Evolutionary conservation across 2,113 vertebrate genomes (phyloP).

Genomic region (Mesembrinibis cayennensis): DNA sequence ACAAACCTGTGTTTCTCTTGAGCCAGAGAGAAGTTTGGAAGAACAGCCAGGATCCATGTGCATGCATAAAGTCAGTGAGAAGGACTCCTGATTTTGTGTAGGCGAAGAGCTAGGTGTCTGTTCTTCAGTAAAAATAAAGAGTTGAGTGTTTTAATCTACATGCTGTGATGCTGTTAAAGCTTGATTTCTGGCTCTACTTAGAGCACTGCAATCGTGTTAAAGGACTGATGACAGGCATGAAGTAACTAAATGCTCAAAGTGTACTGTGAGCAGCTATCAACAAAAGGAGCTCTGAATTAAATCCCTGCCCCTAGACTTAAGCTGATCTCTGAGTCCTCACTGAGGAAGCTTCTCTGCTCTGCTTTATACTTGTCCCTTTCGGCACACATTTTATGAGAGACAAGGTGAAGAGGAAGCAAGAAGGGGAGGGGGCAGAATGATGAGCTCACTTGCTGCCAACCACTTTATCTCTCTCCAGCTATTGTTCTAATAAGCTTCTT

Average conservation of each 20-base stretch:
- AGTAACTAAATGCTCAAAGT: constrained; percentile 24
- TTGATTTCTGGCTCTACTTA: constrained; percentile 42
- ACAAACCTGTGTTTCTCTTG: not conserved
- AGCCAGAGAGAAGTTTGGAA: not conserved
- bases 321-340: not conserved
- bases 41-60: not conserved
- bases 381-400: not conserved
- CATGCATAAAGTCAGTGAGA: not conserved
- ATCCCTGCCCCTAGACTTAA: constrained; percentile 35
- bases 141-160: constrained; percentile 9
- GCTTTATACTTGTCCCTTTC: not conserved
- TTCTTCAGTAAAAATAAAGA: constrained; percentile 12
- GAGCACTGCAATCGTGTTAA: constrained; percentile 35
- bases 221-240: constrained; percentile 53
- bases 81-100: not conserved
- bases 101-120: not conserved
- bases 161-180: not conserved
- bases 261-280: constrained; percentile 1
- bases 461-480: not conserved
- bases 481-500: constrained; percentile 51
- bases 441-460: not conserved
- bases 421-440: not conserved
- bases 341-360: not conserved
- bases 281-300: constrained; percentile 31
- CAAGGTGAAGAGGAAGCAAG: not conserved